A percentile compares a stretch with the other conserved stretches of the same genome.
These are phyloP conservation scores for Trachythela sp. DNA, from an alignment of 64 coral and sea anemone genomes.

Conservation along the genomic window DNA sequence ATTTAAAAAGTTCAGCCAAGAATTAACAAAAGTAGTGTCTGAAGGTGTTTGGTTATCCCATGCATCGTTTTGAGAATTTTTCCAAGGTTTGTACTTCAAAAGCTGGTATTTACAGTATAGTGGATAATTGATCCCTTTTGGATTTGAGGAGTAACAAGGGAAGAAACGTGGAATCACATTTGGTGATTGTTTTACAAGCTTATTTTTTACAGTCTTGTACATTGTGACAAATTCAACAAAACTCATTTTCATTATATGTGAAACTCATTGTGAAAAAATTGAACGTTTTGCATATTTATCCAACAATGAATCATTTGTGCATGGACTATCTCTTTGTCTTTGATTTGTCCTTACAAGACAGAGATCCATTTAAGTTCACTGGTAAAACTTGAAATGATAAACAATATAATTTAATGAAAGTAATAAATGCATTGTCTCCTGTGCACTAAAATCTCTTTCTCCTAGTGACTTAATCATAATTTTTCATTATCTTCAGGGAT, in stretches of 20 bases:
- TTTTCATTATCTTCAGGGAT: too few relatives aligned
- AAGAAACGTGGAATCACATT: constrained; percentile 5
- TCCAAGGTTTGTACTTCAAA: constrained; percentile 3
- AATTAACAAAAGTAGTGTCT: constrained; percentile 15
- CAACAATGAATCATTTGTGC: neutral
- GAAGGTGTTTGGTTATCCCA: constrained; percentile 14
- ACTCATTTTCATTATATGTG: neutral
- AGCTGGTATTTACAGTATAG: too few relatives aligned
- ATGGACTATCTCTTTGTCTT: neutral
- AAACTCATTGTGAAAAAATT: neutral
- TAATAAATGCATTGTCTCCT: constrained; percentile 24
- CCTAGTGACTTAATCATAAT: too few relatives aligned
- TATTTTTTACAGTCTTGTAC: constrained; percentile 10
- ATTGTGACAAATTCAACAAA: neutral
- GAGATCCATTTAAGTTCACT: constrained; percentile 18
- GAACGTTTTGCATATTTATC: constrained; percentile 23
- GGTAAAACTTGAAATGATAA: constrained; percentile 27
- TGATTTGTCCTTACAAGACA: neutral
- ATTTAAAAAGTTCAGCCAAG: constrained; percentile 7
- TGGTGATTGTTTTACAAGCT: neutral
- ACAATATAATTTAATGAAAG: constrained; percentile 7
- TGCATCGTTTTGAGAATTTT: constrained; percentile 15
- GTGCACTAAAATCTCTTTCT: too few relatives aligned
- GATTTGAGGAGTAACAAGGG: neutral
- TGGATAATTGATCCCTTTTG: too few relatives aligned